Evolutionary conservation across 2,888 invertebrate species (phyloP).

Genomic region (Blastobasis lacticolella): DNA sequence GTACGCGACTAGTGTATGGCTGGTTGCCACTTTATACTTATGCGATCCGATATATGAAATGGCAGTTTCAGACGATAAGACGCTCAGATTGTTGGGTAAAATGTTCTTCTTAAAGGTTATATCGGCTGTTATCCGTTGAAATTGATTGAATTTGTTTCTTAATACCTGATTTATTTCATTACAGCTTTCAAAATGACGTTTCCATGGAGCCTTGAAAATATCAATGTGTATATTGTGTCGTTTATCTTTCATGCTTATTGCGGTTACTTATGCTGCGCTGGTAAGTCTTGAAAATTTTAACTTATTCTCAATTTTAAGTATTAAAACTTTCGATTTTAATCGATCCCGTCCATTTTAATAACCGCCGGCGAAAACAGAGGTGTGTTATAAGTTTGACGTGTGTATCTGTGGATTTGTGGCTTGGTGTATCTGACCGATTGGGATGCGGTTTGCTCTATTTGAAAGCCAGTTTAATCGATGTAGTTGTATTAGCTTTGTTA

Average conservation of each 20-base stretch:
- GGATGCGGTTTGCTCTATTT: too few species aligned
- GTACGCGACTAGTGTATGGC: constrained; percentile 40
- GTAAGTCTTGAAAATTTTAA: constrained; percentile 27
- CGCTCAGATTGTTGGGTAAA: constrained; percentile 50
- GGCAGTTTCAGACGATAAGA: constrained; percentile 34
- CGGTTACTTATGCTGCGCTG: constrained; percentile 50
- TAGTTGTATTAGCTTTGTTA: too few species aligned
- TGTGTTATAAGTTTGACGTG: too few species aligned
- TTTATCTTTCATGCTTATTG: constrained; percentile 52
- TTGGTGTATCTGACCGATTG: too few species aligned
- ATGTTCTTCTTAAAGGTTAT: background rate
- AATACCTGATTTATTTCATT: constrained; percentile 16
- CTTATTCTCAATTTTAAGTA: background rate
- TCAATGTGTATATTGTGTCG: constrained; percentile 39
- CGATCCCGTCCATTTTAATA: too few species aligned
- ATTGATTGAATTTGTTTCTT: too few species aligned
- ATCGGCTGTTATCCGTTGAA: too few species aligned
- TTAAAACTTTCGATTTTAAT: too few species aligned
- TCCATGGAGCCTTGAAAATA: constrained; percentile 54
- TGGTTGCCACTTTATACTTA: constrained; percentile 46
- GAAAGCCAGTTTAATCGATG: too few species aligned
- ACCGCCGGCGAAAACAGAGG: too few species aligned
- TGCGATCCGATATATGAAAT: constrained; percentile 48
- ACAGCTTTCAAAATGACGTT: constrained; percentile 65
- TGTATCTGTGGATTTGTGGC: too few species aligned